Base-by-base conservation (phyloP, 2,797 vertebrate genomes). In the Semaprochilodus insignis region DNA sequence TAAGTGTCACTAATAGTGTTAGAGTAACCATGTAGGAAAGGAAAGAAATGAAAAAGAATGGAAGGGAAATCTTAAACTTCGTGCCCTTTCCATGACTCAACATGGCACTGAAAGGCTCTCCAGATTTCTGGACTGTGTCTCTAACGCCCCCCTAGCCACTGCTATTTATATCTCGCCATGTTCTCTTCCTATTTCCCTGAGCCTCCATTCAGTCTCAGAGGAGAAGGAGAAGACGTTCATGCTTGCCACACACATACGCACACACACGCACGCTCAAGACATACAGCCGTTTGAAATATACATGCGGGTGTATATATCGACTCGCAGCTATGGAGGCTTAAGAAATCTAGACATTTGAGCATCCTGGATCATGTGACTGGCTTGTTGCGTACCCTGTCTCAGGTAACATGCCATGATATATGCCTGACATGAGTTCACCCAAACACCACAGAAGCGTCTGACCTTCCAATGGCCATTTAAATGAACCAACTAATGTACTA, bases 161-260 rank as follows among this genome's bases (percentile, higher is more conserved):
- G 67, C 79, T 85, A 85, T 87, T 85, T 85, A 74, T 83, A 86
- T 83, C 83, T 48, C 63, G 34, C 70, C 3, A 67, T 65, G 54
- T 73, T 80, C 67, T 74, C 67, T 76, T 54, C 54, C 71, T 54
- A 40, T 83, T 83, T 83, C 55, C 72, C 62, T 65, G 70, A 75
- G 72, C 67, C 62, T 85, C 75, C 77, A 40, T 52, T 77, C 57
- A 57, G 40, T 79, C 74, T 27, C 60, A 36, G n/a, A 48, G 77
- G 52, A 85, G 52, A 69, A 55, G 71, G 48, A 69, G 21, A 81
- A 70, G 84, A 76, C 55, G 62, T 66, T 3, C 34, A 60, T 71
- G 59, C n/a, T 15, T 71, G 48, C 21, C 25, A 70, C 74, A 65
- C 63, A 72, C 69, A 52, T 55, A 70, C 6, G 23, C 23, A 65